Evolutionary conservation across 2,113 vertebrate species (phyloP).

Genomic region (Zapus hudsonius): DNA sequence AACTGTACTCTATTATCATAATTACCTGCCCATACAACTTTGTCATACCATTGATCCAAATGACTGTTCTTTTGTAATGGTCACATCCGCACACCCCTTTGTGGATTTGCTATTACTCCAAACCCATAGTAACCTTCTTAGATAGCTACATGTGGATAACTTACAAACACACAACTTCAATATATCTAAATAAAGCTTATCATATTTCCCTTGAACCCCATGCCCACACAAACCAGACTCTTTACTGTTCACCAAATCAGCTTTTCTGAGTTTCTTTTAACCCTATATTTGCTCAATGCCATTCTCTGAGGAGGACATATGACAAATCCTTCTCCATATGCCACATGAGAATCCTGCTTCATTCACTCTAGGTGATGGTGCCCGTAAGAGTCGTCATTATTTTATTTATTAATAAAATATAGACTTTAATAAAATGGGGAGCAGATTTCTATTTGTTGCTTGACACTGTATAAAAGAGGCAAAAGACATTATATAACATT

Average conservation of each 20-base stretch:
- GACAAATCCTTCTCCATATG: not conserved
- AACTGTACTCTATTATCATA: not conserved
- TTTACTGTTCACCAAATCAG: not conserved
- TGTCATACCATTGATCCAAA: too few relatives aligned
- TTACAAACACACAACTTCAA: not conserved
- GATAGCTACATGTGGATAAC: not conserved
- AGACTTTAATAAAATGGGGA: not conserved
- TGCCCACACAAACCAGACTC: not conserved
- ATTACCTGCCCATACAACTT: not conserved
- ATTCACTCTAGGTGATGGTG: not conserved
- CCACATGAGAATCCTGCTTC: not conserved
- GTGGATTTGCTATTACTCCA: not conserved
- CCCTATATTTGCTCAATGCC: not conserved
- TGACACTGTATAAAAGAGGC: too few relatives aligned
- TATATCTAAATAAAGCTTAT: not conserved
- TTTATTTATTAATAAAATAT: not conserved
- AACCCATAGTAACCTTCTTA: not conserved
- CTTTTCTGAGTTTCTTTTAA: not conserved
- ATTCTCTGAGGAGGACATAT: not conserved
- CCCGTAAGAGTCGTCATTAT: not conserved
- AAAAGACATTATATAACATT: not conserved
- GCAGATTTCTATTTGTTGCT: conserved; percentile 7
- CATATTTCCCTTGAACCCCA: not conserved
- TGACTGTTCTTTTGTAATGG: not conserved
- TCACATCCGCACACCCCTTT: not conserved